Conservation (phyloP, 2,888 invertebrate species). For the Euphydryas editha region DNA sequence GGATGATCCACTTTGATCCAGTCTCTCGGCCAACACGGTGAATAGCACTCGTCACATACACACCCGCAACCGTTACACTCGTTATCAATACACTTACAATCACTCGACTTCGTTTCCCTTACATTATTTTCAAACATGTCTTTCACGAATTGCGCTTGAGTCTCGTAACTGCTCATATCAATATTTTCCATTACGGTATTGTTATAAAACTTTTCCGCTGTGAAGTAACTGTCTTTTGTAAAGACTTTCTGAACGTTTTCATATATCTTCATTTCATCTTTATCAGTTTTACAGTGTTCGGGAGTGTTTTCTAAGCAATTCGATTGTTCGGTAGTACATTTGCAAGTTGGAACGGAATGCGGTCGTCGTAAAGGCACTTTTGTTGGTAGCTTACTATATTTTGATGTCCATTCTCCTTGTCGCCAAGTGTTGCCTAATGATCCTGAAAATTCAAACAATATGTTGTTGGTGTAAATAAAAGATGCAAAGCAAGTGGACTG, state of each 20-base stretch:
- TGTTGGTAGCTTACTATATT: conserved; percentile 64
- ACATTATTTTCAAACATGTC: conserved; percentile 63
- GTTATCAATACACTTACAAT: conserved; percentile 50
- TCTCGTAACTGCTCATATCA: conserved; percentile 65
- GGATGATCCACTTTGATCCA: conserved; percentile 93
- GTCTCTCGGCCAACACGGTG: conserved; percentile 92
- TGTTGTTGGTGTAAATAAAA: not conserved
- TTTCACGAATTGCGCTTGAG: conserved; percentile 69
- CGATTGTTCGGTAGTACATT: conserved; percentile 47
- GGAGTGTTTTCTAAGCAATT: conserved; percentile 11
- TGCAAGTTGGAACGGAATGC: conserved; percentile 50
- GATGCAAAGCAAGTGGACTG: too few species aligned
- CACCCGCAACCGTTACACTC: conserved; percentile 73
- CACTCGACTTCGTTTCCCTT: conserved; percentile 40
- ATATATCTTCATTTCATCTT: conserved; percentile 15
- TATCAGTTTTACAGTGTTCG: conserved; percentile 4
- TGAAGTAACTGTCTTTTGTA: conserved; percentile 33
- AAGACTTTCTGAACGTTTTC: conserved; percentile 23
- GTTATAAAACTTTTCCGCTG: conserved; percentile 53
- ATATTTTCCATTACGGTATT: conserved; percentile 46
- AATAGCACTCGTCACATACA: conserved; percentile 78
- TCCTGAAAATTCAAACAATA: conserved; percentile 67
- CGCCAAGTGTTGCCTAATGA: conserved; percentile 93
- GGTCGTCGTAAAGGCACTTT: conserved; percentile 61
- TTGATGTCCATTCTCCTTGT: conserved; percentile 87